Evolutionary conservation across 2,797 vertebrate species (phyloP), one percentile per base, ranked within the genome.

Genomic region (Sphenodon punctatus): DNA sequence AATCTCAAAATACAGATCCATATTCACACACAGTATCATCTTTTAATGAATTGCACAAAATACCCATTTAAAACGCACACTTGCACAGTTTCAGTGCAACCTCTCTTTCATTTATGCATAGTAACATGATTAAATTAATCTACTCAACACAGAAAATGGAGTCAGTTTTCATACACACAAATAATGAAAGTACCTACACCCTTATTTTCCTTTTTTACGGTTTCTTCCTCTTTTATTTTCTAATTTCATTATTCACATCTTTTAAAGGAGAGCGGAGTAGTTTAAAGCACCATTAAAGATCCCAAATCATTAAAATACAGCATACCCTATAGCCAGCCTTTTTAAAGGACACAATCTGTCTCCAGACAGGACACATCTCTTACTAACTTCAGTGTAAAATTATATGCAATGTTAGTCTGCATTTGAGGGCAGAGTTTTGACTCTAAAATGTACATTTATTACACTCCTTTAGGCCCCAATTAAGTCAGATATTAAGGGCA

Each of bases 41-140:
- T 89, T 89, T 88, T 89, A 91, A 92, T 11, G 84, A 94, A 95
- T 92, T 95, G 94, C 94, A 96, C 95, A 91, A 90, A 94, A 92
- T 82, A 93, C 55, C 92, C 92, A 92, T 89, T 92, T 94, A 84
- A 91, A 89, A 93, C 72, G 88, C 75, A 90, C 77, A 92, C 85
- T 85, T 3, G 86, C 92, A 92, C 93, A 90, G 73, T 79, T 85
- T 75, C 65, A 86, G 92, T 93, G 92, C 94, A 92, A 92, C 80
- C 91, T 87, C 88, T 93, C 91, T 90, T 89, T 89, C 88, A 93
- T 84, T 91, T 92, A 93, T 95, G 95, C 95, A 96, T 95, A 96
- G 95, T 95, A 66, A 49, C 87, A 91, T 91, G 86, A 89, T 95
- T 93, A 94, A 92, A 93, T 92, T 88, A 93, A 94, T 90, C 86